Evolutionary conservation across 2,113 vertebrate genomes (phyloP).

Genomic region (Pyrgilauda ruficollis): DNA sequence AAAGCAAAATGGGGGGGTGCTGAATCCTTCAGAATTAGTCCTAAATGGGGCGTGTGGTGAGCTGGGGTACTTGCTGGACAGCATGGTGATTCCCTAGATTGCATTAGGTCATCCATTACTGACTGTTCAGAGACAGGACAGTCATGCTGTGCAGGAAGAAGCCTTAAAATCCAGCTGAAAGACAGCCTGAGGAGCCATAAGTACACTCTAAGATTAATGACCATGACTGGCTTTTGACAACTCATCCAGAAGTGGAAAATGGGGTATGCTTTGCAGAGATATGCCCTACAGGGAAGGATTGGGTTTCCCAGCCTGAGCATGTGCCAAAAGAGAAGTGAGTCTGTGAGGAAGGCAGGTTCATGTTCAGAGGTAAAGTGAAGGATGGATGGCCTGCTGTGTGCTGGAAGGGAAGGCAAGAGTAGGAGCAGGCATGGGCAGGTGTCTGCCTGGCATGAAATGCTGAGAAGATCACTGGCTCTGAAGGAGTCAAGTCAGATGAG

Average conservation of each 20-base stretch:
- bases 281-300: not conserved
- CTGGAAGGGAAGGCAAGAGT: not conserved
- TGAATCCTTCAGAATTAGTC: not conserved
- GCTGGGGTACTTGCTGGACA: not conserved
- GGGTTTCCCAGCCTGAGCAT: not conserved
- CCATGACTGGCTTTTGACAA: not conserved
- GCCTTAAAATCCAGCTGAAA: not conserved
- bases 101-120: not conserved
- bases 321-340: not conserved
- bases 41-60: not conserved
- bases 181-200: not conserved
- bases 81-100: accelerated
- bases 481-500: not conserved
- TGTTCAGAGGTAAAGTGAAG: not conserved
- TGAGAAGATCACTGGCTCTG: not conserved
- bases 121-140: not conserved
- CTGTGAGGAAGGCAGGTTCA: not conserved
- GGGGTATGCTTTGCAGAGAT: not conserved
- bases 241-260: conserved; percentile 2
- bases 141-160: not conserved
- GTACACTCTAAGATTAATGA: not conserved
- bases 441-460: not conserved
- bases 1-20: not conserved
- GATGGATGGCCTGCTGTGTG: not conserved
- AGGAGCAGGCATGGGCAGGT: not conserved